Conservation (phyloP, 1,140 invertebrate species). For the Eumaeus atala region DNA sequence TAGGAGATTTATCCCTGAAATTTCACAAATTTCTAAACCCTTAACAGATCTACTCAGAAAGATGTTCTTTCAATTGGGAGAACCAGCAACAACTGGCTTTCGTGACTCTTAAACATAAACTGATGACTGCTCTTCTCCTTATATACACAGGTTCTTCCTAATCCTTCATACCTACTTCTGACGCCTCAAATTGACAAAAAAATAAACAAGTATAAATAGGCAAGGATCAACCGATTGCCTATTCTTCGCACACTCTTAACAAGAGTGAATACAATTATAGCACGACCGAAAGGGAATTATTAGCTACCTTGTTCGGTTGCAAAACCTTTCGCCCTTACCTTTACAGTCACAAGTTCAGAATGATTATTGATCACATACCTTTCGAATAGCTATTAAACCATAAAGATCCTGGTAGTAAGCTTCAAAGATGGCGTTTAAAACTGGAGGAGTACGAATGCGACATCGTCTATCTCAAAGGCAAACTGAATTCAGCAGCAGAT, state of each 20-base stretch:
- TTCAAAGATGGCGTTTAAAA: background rate
- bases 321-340: background rate
- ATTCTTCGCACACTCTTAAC: background rate
- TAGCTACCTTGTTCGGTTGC: background rate
- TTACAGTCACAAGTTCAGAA: background rate
- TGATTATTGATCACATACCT: background rate
- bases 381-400: background rate
- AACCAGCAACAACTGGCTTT: constrained; percentile 18
- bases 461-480: background rate
- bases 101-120: constrained; percentile 22
- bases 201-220: background rate
- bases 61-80: constrained; percentile 14
- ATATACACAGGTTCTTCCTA: background rate
- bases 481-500: background rate
- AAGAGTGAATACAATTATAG: background rate
- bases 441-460: constrained; percentile 10
- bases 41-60: constrained; percentile 24
- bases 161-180: background rate
- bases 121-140: constrained; percentile 3
- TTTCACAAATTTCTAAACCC: constrained; percentile 12
- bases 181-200: constrained; percentile 1
- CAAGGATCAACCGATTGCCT: background rate
- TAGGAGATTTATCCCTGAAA: constrained; percentile 6
- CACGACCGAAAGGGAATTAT: background rate
- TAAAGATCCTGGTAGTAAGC: background rate